These are phyloP conservation scores for Lagorchestes hirsutus DNA, from an alignment of 2,797 vertebrate genomes.

Conservation along the genomic window DNA sequence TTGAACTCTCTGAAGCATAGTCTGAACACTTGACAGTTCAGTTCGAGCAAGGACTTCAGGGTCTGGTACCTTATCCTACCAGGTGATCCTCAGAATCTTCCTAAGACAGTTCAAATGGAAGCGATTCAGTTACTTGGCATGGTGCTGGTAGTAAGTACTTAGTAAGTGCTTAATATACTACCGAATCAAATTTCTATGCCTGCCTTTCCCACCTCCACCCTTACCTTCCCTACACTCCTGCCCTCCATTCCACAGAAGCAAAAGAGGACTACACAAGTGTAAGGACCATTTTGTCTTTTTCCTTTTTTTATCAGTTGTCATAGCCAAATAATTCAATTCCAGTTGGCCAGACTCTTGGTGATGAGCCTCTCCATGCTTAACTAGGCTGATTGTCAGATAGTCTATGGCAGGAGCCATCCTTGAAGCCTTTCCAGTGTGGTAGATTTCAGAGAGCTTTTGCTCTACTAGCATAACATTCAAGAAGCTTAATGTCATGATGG, in stretches of 20 bases:
- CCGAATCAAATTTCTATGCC: neutral
- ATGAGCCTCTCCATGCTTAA: neutral
- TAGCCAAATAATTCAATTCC: neutral
- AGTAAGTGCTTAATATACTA: neutral
- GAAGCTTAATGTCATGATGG: neutral
- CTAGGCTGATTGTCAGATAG: neutral
- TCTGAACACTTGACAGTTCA: too few species aligned
- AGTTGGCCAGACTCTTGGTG: neutral
- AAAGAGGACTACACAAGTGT: neutral
- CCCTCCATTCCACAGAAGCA: neutral
- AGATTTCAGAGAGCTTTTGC: neutral
- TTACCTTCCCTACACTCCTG: neutral
- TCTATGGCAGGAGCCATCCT: neutral
- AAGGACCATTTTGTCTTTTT: neutral
- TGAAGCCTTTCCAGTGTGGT: neutral
- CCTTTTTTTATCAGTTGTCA: neutral
- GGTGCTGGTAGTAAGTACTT: too few species aligned
- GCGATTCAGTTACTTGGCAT: too few species aligned
- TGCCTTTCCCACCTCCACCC: neutral
- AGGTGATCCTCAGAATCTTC: too few species aligned
- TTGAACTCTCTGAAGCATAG: too few species aligned
- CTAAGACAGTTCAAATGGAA: too few species aligned
- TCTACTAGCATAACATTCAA: neutral
- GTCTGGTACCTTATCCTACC: too few species aligned
- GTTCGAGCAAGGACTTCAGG: too few species aligned